A percentile compares a stretch with the other conserved stretches of the same genome.
Evolutionary conservation across 2,113 vertebrate species (phyloP).

Genomic region (Hydropotes inermis): DNA sequence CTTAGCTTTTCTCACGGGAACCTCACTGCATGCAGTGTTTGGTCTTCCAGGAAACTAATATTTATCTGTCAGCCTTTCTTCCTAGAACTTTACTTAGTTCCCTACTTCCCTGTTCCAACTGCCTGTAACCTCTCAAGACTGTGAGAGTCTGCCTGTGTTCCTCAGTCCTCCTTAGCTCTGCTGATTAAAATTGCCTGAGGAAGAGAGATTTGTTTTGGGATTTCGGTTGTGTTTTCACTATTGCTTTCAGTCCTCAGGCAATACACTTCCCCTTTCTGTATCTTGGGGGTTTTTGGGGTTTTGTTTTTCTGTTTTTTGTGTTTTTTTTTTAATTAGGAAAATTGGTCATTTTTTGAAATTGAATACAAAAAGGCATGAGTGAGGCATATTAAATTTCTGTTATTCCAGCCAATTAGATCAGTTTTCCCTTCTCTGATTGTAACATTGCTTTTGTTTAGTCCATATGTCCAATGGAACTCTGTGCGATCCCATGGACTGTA

Average conservation of each 20-base stretch:
- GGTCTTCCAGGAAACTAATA: background rate
- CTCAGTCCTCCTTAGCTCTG: background rate
- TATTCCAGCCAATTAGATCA: background rate
- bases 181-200: background rate
- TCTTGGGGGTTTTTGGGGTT: background rate
- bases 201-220: background rate
- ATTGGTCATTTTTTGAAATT: background rate
- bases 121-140: background rate
- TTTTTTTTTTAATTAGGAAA: background rate
- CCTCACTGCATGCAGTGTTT: accelerated
- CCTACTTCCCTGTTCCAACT: background rate
- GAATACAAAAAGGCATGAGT: background rate
- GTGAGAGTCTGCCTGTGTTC: background rate
- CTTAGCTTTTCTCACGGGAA: background rate
- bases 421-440: background rate
- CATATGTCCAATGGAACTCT: background rate
- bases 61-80: background rate
- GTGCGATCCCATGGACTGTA: background rate
- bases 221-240: background rate
- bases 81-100: background rate
- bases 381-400: background rate
- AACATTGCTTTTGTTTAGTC: background rate
- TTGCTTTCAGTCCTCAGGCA: background rate
- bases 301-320: background rate
- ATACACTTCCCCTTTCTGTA: background rate